Base-by-base conservation (phyloP, 2,113 vertebrate species). In the Progne subis region DNA sequence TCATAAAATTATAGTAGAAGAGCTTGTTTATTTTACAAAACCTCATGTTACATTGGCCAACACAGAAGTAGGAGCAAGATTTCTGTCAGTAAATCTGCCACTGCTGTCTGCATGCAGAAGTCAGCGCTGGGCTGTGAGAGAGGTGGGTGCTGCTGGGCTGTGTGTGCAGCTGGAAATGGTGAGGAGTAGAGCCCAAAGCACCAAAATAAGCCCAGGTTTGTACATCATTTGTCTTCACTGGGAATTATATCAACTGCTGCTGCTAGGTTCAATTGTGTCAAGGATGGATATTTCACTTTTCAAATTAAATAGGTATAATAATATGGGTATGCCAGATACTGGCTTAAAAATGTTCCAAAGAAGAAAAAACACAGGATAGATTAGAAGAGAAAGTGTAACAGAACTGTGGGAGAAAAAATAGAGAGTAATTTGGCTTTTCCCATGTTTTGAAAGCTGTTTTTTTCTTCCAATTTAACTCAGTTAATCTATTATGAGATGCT, bases 41-140 rank as follows among this genome's bases (percentile, higher is more conserved):
- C 5, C 25, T 79, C 0, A 0, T 5, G 8, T 70, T 75, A 52
- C 9, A 4, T 3, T 75, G 39, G 20, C 74, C 49, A 53, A 29
- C 5, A 34, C 31, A 21, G 26, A 77, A 19, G 9, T 0, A 70
- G 59, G 25, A 74, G 81, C 59, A 68, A 59, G 60, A 81, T 59
- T 80, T 56, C 34, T 80, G 24, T 43, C n/a, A 59, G 34, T 9
- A 55, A 50, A 77, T 37, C 20, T 3, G 3, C 29, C 57, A 4
- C 25, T 53, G 11, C 5, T 3, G 1, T 5, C 17, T 50, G 17
- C 8, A 19, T 1, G 9, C 8, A 14, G 56, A 74, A 74, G 14
- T 37, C 1, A 0, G 34, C 2, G 0, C 29, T 3, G 3, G n/a
- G 56, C 29, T 6, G 2, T 1, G 3, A 14, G 28, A 76, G 21